Evolutionary conservation across 1,140 invertebrate genomes (phyloP), one percentile per base, ranked within the genome.

Genomic region (Nasonia longicornis): DNA sequence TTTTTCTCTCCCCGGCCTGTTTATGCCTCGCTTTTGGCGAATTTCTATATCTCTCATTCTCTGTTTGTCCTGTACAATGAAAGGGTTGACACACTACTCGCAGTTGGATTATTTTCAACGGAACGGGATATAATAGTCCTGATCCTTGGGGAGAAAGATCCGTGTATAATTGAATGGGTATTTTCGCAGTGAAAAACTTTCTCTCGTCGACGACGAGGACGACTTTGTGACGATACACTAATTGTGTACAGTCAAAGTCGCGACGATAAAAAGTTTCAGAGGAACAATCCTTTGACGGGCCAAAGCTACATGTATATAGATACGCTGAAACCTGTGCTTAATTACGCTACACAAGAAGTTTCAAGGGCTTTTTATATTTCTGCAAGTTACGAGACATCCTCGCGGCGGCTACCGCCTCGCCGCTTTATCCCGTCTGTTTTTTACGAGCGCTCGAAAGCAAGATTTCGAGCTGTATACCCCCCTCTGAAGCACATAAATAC

Each of bases 351-450:
- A 71, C 35, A 31, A 12, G 12, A 7, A 42, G 7, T 73, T 73
- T 72, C 22, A 70, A 71, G 48, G 31, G 67, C 67, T 73, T 73
- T 79, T 79, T 73, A 79, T 79, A 79, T 73, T 79, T 79, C 58
- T 73, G 52, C 45, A 71, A 71, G 77, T 78, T 78, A 78, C 67
- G 77, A 69, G 42, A 69, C 20, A 69, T 69, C 11, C 42, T 78
- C 48, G 77, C 14, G 35, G 35, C 70, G 63, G n/a, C 26, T 0
- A 7, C 22, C 58, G 77, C 14, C 14, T 2, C 38, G 77, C 14
- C 14, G 35, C 70, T 79, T 79, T 79, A 67, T 80, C 38, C 58
- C 58, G 45, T 80, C 58, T 80, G 35, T n/a, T 74, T 74, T 80
- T 80, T 73, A 80, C 58, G 78, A 80, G 78, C 71, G 22, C 78